Percentiles rank a stretch among this genome's conserved stretches.
Conservation (phyloP, 2,797 vertebrate species). For the Intellagama lesueurii region DNA sequence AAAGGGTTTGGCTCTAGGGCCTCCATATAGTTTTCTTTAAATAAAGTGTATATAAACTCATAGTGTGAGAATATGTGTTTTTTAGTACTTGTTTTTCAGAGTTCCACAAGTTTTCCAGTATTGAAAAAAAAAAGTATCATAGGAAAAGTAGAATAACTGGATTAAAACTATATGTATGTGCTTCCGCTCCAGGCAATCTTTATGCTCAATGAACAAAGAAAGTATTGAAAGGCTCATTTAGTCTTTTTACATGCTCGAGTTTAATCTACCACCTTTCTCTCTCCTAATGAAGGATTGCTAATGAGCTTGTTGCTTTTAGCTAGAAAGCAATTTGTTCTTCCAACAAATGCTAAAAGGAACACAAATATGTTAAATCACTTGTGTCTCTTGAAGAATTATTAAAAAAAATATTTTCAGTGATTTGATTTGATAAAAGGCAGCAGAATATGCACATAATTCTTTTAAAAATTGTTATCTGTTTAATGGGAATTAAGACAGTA, state of each 20-base stretch:
- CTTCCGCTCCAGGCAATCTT: slow-evolving; percentile 26
- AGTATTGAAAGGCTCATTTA: slow-evolving; percentile 51
- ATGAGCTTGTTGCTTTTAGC: slow-evolving; percentile 17
- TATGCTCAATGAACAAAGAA: slow-evolving; percentile 37
- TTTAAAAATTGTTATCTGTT: too few relatives aligned
- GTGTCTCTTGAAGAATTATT: slow-evolving; percentile 23
- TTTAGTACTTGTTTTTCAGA: too few relatives aligned
- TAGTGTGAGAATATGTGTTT: too few relatives aligned
- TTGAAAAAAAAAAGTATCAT: too few relatives aligned
- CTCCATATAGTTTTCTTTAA: too few relatives aligned
- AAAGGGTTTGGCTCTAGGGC: too few relatives aligned
- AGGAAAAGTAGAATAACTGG: slow-evolving; percentile 32
- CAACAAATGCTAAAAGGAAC: background rate
- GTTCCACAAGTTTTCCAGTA: too few relatives aligned
- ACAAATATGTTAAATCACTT: slow-evolving; percentile 12
- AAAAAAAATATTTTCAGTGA: too few relatives aligned
- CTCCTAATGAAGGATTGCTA: slow-evolving; percentile 9
- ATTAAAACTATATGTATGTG: slow-evolving; percentile 28
- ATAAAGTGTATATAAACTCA: too few relatives aligned
- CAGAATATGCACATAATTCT: too few relatives aligned
- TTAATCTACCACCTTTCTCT: slow-evolving; percentile 46
- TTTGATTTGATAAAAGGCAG: too few relatives aligned
- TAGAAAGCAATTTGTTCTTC: slow-evolving; percentile 31
- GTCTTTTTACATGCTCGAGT: slow-evolving; percentile 41
- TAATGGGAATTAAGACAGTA: too few relatives aligned